Conservation (phyloP, 2,888 invertebrate species). For the Pollenia labialis region DNA sequence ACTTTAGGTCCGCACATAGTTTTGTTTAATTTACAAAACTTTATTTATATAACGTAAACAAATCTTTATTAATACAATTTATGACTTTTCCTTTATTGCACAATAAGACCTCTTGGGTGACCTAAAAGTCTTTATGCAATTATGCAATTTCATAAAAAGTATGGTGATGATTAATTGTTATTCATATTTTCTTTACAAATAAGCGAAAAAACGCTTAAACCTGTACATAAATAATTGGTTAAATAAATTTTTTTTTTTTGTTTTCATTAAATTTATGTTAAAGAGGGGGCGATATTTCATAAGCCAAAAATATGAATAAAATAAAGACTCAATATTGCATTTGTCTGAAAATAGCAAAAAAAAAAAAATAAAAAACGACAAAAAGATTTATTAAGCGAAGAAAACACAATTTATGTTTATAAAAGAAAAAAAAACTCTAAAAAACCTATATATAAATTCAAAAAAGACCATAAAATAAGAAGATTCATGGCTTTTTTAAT, state of each 20-base stretch:
- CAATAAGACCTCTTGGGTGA: neutral
- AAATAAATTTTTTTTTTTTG: conserved; percentile 31
- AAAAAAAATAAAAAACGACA: conserved; percentile 51
- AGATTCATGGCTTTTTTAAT: conserved; percentile 61
- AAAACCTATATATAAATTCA: neutral
- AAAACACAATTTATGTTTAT: conserved; percentile 58
- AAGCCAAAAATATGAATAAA: conserved; percentile 8
- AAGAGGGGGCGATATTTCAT: conserved; percentile 68
- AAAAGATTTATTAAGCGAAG: conserved; percentile 55
- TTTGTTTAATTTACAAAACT: too few relatives aligned
- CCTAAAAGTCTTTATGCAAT: conserved; percentile 43
- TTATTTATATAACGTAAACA: too few relatives aligned
- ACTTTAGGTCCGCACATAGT: too few relatives aligned
- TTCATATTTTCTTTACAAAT: conserved; percentile 4
- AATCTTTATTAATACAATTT: too few relatives aligned
- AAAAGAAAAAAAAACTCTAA: neutral
- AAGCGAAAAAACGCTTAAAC: neutral
- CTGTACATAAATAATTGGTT: conserved; percentile 57
- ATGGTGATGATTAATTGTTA: conserved; percentile 49
- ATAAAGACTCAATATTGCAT: neutral
- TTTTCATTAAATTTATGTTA: conserved; percentile 48
- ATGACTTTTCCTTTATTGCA: neutral
- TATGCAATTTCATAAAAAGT: conserved; percentile 18
- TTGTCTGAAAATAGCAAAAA: neutral
- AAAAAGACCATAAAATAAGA: conserved; percentile 38